Conservation (phyloP, 92 coral and sea anemone genomes). For the Ricordea florida region DNA sequence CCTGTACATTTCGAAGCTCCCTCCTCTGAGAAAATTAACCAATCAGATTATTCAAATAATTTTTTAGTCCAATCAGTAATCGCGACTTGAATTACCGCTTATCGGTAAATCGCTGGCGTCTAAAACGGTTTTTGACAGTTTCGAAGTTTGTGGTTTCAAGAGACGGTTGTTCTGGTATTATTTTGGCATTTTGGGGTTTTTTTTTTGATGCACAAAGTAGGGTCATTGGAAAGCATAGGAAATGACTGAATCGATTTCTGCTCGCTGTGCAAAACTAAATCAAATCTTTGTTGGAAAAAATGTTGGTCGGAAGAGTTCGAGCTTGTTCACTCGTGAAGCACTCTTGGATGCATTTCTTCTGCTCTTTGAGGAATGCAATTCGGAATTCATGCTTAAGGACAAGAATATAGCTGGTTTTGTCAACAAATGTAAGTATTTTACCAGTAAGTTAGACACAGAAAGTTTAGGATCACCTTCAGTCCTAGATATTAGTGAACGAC, state of each 20-base stretch:
- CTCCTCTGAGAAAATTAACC: constrained; percentile 10
- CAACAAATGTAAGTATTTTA: constrained; percentile 81
- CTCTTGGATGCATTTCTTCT: constrained; percentile 90
- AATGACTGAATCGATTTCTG: constrained; percentile 78
- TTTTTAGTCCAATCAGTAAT: constrained; percentile 3
- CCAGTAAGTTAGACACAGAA: no score
- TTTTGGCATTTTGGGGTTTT: neutral
- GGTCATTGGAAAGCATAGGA: neutral
- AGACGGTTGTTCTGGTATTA: neutral
- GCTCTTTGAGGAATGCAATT: constrained; percentile 88
- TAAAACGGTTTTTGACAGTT: neutral
- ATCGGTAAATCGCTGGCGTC: constrained; percentile 2
- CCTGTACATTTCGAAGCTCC: constrained; percentile 31
- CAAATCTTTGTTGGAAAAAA: constrained; percentile 79
- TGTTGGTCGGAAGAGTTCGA: constrained; percentile 63
- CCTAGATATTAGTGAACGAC: no score
- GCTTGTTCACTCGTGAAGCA: constrained; percentile 76
- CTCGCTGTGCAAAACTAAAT: constrained; percentile 83
- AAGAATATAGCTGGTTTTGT: constrained; percentile 86
- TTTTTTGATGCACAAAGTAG: constrained; percentile 18
- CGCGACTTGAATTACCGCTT: neutral
- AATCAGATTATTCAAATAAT: neutral
- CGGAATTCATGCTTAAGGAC: constrained; percentile 83
- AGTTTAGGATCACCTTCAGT: no score
- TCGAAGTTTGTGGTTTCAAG: neutral